These are phyloP conservation scores for Drosophila setifemur DNA, from an alignment of 1,140 invertebrate species.

Conservation along the genomic window DNA sequence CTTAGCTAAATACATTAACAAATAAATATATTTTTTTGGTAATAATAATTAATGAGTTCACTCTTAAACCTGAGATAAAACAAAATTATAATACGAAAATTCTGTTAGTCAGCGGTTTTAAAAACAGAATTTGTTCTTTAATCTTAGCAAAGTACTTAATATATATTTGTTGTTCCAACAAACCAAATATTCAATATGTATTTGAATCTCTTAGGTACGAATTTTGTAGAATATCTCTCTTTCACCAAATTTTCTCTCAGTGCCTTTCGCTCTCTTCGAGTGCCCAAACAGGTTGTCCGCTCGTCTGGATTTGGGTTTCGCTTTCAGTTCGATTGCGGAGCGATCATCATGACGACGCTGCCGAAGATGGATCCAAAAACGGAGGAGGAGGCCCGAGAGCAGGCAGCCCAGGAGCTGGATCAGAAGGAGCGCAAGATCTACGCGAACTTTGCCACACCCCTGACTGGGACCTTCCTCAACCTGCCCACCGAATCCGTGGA, in stretches of 20 bases:
- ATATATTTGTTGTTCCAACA: no score
- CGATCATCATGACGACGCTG: constrained; percentile 44
- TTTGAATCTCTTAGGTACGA: no score
- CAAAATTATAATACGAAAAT: no score
- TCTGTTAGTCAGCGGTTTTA: no score
- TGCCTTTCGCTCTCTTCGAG: neutral
- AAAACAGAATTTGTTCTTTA: no score
- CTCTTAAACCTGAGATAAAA: no score
- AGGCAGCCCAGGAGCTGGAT: constrained; percentile 28
- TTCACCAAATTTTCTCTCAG: neutral
- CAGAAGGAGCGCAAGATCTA: constrained; percentile 67
- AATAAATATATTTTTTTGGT: no score
- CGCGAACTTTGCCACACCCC: constrained; percentile 75
- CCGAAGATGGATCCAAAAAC: constrained; percentile 19
- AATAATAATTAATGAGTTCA: no score
- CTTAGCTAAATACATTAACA: no score
- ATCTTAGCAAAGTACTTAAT: no score
- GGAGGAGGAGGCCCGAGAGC: constrained; percentile 25
- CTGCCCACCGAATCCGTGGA: constrained; percentile 58
- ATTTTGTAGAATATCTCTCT: neutral
- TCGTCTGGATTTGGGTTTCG: constrained; percentile 4
- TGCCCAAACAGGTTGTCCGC: constrained; percentile 49
- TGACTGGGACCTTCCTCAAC: constrained; percentile 71
- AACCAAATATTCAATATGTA: no score
- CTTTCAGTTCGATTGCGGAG: constrained; percentile 46